phyloP scores from a whole-genome alignment of 2,797 vertebrate genomes.

The Meriones psammophilus region DNA sequence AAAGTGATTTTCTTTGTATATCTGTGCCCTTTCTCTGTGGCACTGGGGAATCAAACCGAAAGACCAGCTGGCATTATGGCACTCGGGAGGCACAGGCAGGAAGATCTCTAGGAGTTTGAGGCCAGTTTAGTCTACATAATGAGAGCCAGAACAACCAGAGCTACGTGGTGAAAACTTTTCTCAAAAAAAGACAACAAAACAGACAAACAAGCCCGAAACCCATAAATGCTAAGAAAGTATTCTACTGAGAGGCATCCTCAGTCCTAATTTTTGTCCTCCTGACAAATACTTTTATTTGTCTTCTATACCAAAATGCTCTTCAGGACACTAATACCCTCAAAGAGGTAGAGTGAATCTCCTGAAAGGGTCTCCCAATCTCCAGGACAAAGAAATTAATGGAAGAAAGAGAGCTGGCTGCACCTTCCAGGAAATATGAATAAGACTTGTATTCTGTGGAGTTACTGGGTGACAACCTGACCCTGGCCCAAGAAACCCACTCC shows the following conservation, averaged over 20 bases:
- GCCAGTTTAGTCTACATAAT: background rate
- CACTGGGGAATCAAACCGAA: background rate
- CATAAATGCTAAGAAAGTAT: background rate
- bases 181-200: background rate
- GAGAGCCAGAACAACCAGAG: background rate
- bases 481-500: background rate
- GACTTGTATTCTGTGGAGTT: background rate
- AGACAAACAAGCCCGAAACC: background rate
- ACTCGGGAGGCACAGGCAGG: background rate
- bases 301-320: background rate
- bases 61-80: background rate
- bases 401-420: background rate
- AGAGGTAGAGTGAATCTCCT: background rate
- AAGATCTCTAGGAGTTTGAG: background rate
- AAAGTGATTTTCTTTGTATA: background rate
- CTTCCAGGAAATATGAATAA: constrained; percentile 8
- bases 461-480: background rate
- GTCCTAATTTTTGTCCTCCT: background rate
- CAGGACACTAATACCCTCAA: background rate
- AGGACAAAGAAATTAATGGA: constrained; percentile 23
- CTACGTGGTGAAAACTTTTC: background rate
- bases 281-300: constrained; percentile 11
- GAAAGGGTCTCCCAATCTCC: background rate
- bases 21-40: background rate
- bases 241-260: background rate